Evolutionary conservation across 2,888 invertebrate species (phyloP).

Genomic region (Catocala sponsa): DNA sequence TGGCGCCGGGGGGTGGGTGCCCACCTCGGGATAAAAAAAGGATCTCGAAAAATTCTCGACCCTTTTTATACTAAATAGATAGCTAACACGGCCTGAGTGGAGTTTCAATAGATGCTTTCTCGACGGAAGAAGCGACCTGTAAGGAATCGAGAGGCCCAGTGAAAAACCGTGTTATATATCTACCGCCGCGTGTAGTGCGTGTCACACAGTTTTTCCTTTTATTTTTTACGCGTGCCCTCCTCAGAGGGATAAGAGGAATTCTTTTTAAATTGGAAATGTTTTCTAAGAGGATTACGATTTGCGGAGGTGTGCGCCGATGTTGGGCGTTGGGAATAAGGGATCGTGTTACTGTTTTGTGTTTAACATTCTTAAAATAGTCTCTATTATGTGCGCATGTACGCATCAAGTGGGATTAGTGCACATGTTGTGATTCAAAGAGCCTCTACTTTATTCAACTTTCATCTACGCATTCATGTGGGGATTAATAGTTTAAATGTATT

Average conservation of each 20-base stretch:
- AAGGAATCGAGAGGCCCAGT: conserved; percentile 81
- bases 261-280: conserved; percentile 89
- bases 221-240: conserved; percentile 86
- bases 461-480: conserved; percentile 4
- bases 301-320: conserved; percentile 80
- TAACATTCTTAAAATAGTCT: conserved; percentile 68
- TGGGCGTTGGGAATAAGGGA: conserved; percentile 76
- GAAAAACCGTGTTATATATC: conserved; percentile 72
- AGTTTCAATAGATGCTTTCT: conserved; percentile 88
- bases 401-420: conserved; percentile 56
- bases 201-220: conserved; percentile 85
- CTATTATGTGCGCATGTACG: conserved; percentile 44
- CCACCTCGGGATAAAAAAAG: conserved; percentile 84
- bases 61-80: conserved; percentile 89
- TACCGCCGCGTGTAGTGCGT: conserved; percentile 66
- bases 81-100: conserved; percentile 88
- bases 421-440: conserved; percentile 35
- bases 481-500: conserved; percentile 5
- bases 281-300: conserved; percentile 88
- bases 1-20: conserved; percentile 59
- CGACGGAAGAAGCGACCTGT: conserved; percentile 87
- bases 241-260: conserved; percentile 86
- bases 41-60: conserved; percentile 84
- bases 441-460: conserved; percentile 26
- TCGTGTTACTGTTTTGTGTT: conserved; percentile 75